phyloP scores from a whole-genome alignment of 2,888 invertebrate genomes.

The Drosophila testacea region DNA sequence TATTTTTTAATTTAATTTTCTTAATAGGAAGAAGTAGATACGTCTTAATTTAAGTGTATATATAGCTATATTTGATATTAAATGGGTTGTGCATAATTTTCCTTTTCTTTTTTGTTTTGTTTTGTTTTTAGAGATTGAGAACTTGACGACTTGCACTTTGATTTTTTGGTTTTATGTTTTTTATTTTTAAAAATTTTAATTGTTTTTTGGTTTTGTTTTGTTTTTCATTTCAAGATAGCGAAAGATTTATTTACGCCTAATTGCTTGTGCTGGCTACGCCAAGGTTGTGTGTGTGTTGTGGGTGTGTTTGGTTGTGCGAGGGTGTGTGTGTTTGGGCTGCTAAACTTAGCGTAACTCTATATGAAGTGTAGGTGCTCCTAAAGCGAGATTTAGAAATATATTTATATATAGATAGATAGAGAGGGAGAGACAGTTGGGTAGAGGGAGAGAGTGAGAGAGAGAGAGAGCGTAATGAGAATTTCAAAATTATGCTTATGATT shows the following conservation, averaged over 20 bases:
- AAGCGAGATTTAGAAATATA: slow-evolving; percentile 57
- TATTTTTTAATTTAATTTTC: slow-evolving; percentile 39
- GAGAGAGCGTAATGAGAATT: slow-evolving; percentile 46
- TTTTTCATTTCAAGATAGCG: slow-evolving; percentile 44
- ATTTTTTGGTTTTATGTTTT: slow-evolving; percentile 12
- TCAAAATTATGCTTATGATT: slow-evolving; percentile 50
- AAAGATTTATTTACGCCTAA: slow-evolving; percentile 56
- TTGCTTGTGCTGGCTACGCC: slow-evolving; percentile 80
- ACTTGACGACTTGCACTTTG: slow-evolving; percentile 24
- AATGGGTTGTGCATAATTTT: slow-evolving; percentile 69
- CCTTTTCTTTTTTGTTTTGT: slow-evolving; percentile 4
- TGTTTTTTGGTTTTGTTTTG: slow-evolving; percentile 21
- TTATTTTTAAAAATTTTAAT: slow-evolving; percentile 12
- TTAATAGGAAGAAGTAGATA: slow-evolving; percentile 78
- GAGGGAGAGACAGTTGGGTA: slow-evolving; percentile 7
- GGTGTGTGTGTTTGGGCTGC: slow-evolving; percentile 7
- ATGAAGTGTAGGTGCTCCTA: slow-evolving; percentile 61
- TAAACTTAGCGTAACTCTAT: slow-evolving; percentile 60
- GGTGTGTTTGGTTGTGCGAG: slow-evolving; percentile 6
- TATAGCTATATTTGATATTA: slow-evolving; percentile 70
- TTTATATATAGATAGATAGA: slow-evolving; percentile 40
- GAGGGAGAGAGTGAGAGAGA: slow-evolving; percentile 17
- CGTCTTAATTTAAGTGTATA: slow-evolving; percentile 61
- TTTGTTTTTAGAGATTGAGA: slow-evolving; percentile 41
- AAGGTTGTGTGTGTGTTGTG: slow-evolving; percentile 46